Evolutionary conservation across 2,797 vertebrate species (phyloP).

Genomic region (Valencia hispanica): DNA sequence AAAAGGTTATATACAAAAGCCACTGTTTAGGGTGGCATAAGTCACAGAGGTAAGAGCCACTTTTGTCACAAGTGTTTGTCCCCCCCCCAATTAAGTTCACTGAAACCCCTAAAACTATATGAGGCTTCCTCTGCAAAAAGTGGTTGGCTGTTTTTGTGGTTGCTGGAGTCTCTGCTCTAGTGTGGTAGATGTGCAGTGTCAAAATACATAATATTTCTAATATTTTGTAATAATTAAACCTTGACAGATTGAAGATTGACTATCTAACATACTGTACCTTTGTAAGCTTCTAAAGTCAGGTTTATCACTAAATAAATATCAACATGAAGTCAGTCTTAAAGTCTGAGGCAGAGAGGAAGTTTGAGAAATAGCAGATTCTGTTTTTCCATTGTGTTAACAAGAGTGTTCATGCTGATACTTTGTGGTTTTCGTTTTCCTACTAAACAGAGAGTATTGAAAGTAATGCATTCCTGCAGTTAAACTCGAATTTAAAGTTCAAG

Average conservation of each 20-base stretch:
- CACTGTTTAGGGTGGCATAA: background rate
- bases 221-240: background rate
- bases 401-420: no score
- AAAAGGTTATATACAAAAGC: background rate
- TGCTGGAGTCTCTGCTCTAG: background rate
- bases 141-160: background rate
- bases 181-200: background rate
- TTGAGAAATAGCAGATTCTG: background rate
- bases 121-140: background rate
- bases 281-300: background rate
- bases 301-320: background rate
- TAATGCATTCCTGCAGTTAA: background rate
- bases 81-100: background rate
- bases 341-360: background rate
- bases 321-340: background rate
- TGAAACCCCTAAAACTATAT: background rate
- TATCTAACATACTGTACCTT: background rate
- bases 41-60: background rate
- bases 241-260: background rate
- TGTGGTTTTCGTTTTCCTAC: conserved; percentile 3
- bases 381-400: background rate
- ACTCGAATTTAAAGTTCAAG: background rate
- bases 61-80: background rate
- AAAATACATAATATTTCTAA: background rate
- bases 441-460: background rate